phyloP scores from a whole-genome alignment of 2,888 invertebrate species.

The Lithophane ornitopus region DNA sequence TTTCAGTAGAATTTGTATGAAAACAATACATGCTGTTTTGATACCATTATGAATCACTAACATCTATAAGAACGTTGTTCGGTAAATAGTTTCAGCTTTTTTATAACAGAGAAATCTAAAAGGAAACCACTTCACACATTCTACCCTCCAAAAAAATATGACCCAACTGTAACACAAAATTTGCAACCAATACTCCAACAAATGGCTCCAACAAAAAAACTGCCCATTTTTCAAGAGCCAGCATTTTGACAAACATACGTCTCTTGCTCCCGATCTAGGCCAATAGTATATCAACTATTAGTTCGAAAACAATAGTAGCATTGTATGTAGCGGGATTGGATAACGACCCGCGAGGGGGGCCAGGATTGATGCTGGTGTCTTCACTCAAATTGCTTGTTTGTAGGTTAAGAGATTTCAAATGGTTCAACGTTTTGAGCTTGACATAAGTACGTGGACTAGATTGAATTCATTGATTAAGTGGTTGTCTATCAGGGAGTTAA shows the following conservation, averaged over 20 bases:
- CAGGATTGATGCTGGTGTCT: slow-evolving; percentile 53
- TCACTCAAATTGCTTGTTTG: slow-evolving; percentile 43
- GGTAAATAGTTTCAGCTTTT: background rate
- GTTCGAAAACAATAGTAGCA: slow-evolving; percentile 40
- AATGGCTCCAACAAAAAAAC: background rate
- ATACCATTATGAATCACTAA: slow-evolving; percentile 23
- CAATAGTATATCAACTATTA: slow-evolving; percentile 36
- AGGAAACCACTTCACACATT: background rate
- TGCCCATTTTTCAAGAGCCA: background rate
- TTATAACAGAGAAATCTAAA: background rate
- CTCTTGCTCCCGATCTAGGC: slow-evolving; percentile 36
- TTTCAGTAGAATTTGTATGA: background rate
- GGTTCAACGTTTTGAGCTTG: slow-evolving; percentile 39
- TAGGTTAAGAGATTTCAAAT: slow-evolving; percentile 53
- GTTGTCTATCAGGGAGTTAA: background rate
- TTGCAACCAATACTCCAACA: background rate
- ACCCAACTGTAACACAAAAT: background rate
- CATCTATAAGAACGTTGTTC: background rate
- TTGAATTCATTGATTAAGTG: slow-evolving; percentile 44
- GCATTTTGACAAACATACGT: slow-evolving; percentile 15
- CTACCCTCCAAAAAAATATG: background rate
- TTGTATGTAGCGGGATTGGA: slow-evolving; percentile 49
- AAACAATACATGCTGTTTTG: background rate
- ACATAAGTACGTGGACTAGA: slow-evolving; percentile 36
- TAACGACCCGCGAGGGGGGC: slow-evolving; percentile 43